Base-by-base conservation (phyloP, 2,888 invertebrate genomes). In the Athetis lepigone region DNA sequence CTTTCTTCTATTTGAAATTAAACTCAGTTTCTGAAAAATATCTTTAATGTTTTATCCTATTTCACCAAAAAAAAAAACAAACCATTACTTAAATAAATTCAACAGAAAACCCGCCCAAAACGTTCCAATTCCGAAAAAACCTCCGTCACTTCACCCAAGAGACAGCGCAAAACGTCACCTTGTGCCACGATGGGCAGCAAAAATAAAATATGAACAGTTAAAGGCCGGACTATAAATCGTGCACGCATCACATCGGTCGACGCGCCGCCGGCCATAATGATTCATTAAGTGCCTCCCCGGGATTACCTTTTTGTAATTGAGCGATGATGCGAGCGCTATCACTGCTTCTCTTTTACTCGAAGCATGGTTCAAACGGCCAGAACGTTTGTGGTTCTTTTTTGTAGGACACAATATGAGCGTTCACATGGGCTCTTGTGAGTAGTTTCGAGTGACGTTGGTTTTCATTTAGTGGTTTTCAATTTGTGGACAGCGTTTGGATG, bases 241-340 rank as follows among this genome's bases (percentile, higher is more conserved):
- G 83, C 60, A 51, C 83, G 77, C 88, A 89, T 92, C 90, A 88
- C 74, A 74, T 84, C 87, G 88, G 87, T 83, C 88, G 88, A 80
- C 82, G 81, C 85, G 89, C 90, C 89, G 87, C 85, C 85, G 84
- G 88, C 88, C 88, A 89, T 94, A 94, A 94, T 94, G 94, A 94
- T 93, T 94, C 94, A 94, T 94, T 94, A 94, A 94, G 92, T 93
- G 93, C 94, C 93, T 93, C 92, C 89, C 87, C 86, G 92, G 93
- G 93, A 94, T 94, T 93, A 92, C 92, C 92, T 94, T 93, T 93
- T 94, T 94, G 94, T 94, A 94, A 93, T 93, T 93, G 93, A 93
- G 92, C 93, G 94, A 92, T 94, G 94, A 93, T 93, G 92, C 91
- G 92, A 91, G 90, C 86, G 92, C 86, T 91, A 92, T 92, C 92